Percentiles rank a stretch among this genome's conserved stretches.
These are phyloP conservation scores for Dipodomys merriami DNA, from an alignment of 2,113 vertebrate species.

Conservation along the genomic window DNA sequence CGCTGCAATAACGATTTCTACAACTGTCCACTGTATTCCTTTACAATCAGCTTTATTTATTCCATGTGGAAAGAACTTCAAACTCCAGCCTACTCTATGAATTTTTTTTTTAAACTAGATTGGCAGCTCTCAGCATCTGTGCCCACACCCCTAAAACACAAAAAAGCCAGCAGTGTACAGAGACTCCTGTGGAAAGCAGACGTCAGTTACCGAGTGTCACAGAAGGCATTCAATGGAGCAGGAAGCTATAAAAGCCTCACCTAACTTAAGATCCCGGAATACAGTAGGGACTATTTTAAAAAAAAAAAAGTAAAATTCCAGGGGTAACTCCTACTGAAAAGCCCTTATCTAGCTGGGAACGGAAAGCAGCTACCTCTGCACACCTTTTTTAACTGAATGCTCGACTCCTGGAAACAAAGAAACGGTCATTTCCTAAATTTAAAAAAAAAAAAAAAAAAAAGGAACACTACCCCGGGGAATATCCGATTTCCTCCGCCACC, in stretches of 20 bases:
- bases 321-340: conserved; percentile 16
- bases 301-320: not conserved
- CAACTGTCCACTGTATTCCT: conserved; percentile 58
- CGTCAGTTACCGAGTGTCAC: conserved; percentile 17
- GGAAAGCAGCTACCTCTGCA: conserved; percentile 5
- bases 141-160: conserved; percentile 44
- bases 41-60: conserved; percentile 69
- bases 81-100: conserved; percentile 8
- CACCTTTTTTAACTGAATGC: conserved; percentile 41
- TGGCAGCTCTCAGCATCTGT: conserved; percentile 54
- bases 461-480: conserved; percentile 63
- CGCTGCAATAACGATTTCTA: conserved; percentile 15
- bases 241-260: conserved; percentile 65
- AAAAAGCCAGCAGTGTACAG: conserved; percentile 48
- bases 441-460: conserved; percentile 53
- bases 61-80: conserved; percentile 60
- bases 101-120: conserved; percentile 24
- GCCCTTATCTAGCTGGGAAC: conserved; percentile 66
- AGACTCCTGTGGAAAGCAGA: conserved; percentile 27
- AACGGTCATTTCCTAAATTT: conserved; percentile 72
- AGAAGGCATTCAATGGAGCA: conserved; percentile 21
- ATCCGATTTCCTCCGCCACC: not conserved
- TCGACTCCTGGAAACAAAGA: conserved; percentile 65
- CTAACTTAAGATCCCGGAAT: not conserved
- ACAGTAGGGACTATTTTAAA: conserved; percentile 46